phyloP scores from a whole-genome alignment of 2,888 invertebrate species.

The Luperina testacea region DNA sequence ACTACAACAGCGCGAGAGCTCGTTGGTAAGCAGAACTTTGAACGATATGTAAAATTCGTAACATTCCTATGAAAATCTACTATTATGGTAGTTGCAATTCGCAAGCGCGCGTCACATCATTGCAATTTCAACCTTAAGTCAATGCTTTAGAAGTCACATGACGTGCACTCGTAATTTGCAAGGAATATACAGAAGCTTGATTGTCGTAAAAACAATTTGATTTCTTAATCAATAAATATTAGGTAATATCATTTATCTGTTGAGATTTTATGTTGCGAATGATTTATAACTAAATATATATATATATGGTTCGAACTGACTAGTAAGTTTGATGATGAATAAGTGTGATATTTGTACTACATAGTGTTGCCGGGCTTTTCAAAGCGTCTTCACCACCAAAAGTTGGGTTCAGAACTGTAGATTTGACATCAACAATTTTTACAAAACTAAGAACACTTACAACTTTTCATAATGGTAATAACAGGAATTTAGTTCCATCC shows the following conservation, averaged over 20 bases:
- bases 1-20: constrained; percentile 22
- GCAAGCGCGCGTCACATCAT: background rate
- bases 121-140: constrained; percentile 11
- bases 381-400: background rate
- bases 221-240: constrained; percentile 5
- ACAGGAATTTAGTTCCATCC: background rate
- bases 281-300: constrained; percentile 36
- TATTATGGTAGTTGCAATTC: background rate
- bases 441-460: background rate
- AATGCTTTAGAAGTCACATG: background rate
- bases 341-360: constrained; percentile 6
- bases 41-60: constrained; percentile 23
- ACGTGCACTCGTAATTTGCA: background rate
- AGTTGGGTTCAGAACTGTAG: background rate
- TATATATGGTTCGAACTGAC: constrained; percentile 50
- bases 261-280: constrained; percentile 25
- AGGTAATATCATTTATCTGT: constrained; percentile 27
- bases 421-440: background rate
- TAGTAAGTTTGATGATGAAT: constrained; percentile 30
- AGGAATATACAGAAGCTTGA: background rate
- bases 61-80: constrained; percentile 8
- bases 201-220: constrained; percentile 39
- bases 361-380: background rate
- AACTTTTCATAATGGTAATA: background rate
- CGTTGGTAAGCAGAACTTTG: constrained; percentile 11